Conservation (phyloP, 2,888 invertebrate species). For the Flexamia atlantica region DNA sequence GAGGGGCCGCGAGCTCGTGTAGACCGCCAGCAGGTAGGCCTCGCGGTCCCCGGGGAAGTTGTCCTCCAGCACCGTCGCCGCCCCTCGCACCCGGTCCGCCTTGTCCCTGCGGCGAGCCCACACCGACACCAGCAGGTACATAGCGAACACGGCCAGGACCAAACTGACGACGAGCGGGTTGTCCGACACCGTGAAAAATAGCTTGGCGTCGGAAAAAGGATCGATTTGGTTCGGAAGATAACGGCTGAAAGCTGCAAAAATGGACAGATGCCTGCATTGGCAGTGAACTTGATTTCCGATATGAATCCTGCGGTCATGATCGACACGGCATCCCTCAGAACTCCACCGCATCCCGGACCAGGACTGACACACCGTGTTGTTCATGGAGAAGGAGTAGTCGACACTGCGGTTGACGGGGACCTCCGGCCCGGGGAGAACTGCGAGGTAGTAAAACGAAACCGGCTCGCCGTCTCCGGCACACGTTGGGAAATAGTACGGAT, state of each 20-base stretch:
- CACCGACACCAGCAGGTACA: conserved; percentile 66
- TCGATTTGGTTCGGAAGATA: conserved; percentile 63
- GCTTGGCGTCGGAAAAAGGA: conserved; percentile 65
- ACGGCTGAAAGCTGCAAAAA: not conserved
- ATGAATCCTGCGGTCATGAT: not conserved
- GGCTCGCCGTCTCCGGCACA: not conserved
- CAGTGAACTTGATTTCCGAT: not conserved
- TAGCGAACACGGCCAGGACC: conserved; percentile 62
- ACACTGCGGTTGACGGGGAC: not conserved
- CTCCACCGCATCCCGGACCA: not conserved
- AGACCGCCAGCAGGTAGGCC: conserved; percentile 68
- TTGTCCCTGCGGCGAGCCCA: conserved; percentile 66
- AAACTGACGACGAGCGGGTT: conserved; percentile 67
- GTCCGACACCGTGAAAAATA: conserved; percentile 65
- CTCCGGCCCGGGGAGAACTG: not conserved
- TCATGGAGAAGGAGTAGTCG: not conserved
- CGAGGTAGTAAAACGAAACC: not conserved
- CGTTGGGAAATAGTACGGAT: not conserved
- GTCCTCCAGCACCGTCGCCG: conserved; percentile 67
- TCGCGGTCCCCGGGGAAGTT: conserved; percentile 67
- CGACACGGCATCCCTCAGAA: not conserved
- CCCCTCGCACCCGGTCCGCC: conserved; percentile 61
- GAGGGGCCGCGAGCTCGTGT: conserved; percentile 66
- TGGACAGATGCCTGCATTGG: not conserved
- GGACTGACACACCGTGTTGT: not conserved